Base-by-base conservation (phyloP, 2,888 invertebrate genomes). In the Euproctis similis region DNA sequence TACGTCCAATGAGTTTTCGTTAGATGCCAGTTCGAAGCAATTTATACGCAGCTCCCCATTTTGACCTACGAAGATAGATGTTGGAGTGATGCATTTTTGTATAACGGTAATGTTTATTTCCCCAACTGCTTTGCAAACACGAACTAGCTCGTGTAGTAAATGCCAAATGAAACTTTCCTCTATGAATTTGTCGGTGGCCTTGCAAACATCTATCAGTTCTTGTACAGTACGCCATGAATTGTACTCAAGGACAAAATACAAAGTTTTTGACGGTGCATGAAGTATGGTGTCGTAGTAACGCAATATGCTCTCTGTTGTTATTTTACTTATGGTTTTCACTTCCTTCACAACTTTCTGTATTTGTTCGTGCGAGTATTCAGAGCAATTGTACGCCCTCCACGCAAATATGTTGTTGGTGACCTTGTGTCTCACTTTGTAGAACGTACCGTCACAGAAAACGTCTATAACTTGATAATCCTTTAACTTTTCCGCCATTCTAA, bases 391-490 rank as follows among this genome's bases (percentile, higher is more conserved):
- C 41, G 85, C 85, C 62, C 77, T 81, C 85, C 85, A 85, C 52
- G 78, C 73, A 58, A 77, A 81, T 63, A 82, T 71, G 53, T 75
- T 74, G 61, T 76, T 73, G 43, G 77, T 82, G 73, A 75, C 77
- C 77, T 85, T 85, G 76, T 85, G 82, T 50, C 69, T 69, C 51
- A 85, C 85, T 76, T 84, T 84, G 47, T 85, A 85, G 68, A 82
- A 77, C 52, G 81, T 76, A 45, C 81, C 81, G 37, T 74, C 69
- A 56, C 77, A 70, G 59, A 81, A 63, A 53, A 85, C 74, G 63
- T 85, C 85, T 58, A 84, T 56, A 55, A 85, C 84, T 72, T 81
- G 80, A 66, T 82, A 85, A 53, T 82, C 72, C 52, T 69, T 78
- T 42, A 85, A 52, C 62, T 81, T 81, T 60, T 67, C 72, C 48